A percentile compares a stretch with the other conserved stretches of the same genome.
Conservation (phyloP, 1,140 invertebrate genomes). For the Anastrepha obliqua region DNA sequence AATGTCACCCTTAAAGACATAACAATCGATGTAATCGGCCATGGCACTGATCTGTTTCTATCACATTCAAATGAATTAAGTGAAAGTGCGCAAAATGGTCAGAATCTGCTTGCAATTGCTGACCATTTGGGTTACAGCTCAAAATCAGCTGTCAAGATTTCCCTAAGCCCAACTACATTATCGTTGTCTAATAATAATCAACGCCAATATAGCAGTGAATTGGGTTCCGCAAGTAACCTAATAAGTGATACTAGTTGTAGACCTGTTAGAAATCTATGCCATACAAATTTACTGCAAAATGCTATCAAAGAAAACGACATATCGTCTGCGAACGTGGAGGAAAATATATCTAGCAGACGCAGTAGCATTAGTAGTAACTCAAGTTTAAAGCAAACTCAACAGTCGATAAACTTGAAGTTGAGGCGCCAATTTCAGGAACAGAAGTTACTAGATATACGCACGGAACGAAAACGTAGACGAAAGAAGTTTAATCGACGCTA, state of each 20-base stretch:
- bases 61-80: background rate
- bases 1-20: constrained; percentile 17
- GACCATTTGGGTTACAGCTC: constrained; percentile 23
- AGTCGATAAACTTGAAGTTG: constrained; percentile 60
- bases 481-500: background rate
- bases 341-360: constrained; percentile 49
- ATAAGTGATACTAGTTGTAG: background rate
- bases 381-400: constrained; percentile 58
- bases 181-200: too few species aligned
- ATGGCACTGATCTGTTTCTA: background rate
- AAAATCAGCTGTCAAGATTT: background rate
- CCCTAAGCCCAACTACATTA: background rate
- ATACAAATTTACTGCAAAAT: background rate
- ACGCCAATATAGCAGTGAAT: background rate
- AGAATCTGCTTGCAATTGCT: constrained; percentile 25
- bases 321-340: background rate
- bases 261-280: background rate
- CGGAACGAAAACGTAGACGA: constrained; percentile 56
- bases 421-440: constrained; percentile 44
- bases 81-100: background rate
- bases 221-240: background rate
- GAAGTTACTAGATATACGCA: constrained; percentile 46
- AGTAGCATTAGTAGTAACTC: constrained; percentile 60
- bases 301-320: background rate
- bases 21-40: constrained; percentile 6